Conservation (phyloP, 2,797 vertebrate species). For the Acrossocheilus wenchowensis region DNA sequence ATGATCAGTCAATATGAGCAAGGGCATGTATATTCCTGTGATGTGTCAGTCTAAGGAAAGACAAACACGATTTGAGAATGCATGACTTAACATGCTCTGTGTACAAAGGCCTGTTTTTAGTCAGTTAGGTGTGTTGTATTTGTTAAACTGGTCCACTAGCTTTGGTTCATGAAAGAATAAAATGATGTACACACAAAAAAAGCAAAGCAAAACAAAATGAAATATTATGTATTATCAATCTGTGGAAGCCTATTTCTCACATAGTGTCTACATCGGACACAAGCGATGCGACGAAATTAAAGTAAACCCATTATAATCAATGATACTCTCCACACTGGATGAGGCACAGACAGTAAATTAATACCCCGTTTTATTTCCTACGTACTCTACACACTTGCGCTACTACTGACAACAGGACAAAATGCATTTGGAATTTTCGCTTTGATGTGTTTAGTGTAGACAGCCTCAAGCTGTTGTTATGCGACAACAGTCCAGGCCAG, state of each 20-base stretch:
- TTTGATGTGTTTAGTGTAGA: not conserved
- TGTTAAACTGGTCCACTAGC: not conserved
- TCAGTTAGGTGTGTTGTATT: not conserved
- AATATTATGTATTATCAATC: not conserved
- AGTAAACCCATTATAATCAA: not conserved
- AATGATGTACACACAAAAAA: not conserved
- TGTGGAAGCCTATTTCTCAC: not conserved
- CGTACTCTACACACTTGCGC: not conserved
- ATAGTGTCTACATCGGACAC: not conserved
- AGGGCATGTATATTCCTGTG: not conserved
- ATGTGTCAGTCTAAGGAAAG: not conserved
- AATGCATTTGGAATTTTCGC: not conserved
- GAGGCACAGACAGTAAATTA: not conserved
- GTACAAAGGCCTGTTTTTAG: not conserved
- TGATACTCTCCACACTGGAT: not conserved
- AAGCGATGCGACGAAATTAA: not conserved
- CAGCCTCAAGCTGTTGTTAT: not conserved
- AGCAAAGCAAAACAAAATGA: not conserved
- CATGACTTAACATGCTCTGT: constrained; percentile 12
- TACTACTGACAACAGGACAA: not conserved
- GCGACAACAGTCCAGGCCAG: not conserved
- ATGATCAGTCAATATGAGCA: not conserved
- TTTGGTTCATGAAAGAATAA: not conserved
- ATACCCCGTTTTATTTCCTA: not conserved
- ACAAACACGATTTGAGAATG: not conserved